Percentiles rank a stretch among this genome's conserved stretches.
Evolutionary conservation across 2,113 vertebrate species (phyloP).

Genomic region (Sclerurus mexicanus): DNA sequence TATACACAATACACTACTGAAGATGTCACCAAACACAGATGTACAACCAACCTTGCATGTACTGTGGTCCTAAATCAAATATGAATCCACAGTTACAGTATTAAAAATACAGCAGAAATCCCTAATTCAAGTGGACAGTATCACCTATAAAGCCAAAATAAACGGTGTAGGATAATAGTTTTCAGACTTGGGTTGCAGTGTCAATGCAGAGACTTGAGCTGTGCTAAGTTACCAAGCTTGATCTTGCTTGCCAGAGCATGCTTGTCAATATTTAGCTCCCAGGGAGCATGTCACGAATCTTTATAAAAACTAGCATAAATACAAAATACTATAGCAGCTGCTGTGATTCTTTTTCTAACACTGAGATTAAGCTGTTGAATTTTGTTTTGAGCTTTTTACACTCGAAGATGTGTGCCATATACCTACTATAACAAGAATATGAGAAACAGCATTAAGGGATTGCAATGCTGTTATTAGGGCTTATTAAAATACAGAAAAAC

Average conservation of each 20-base stretch:
- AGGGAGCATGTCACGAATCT: conserved; percentile 60
- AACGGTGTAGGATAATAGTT: conserved; percentile 70
- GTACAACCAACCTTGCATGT: background rate
- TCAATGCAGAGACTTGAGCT: conserved; percentile 67
- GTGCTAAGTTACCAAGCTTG: conserved; percentile 77
- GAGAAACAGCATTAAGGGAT: conserved; percentile 47
- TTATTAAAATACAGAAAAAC: conserved; percentile 50
- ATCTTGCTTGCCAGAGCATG: conserved; percentile 78
- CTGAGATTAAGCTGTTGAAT: conserved; percentile 73
- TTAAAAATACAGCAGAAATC: conserved; percentile 61
- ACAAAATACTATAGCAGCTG: conserved; percentile 68
- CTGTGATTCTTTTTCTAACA: conserved; percentile 80
- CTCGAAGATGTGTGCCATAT: conserved; percentile 30
- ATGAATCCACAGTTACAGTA: conserved; percentile 45
- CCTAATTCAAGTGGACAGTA: conserved; percentile 62
- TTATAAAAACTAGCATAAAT: conserved; percentile 73
- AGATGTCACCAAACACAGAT: conserved; percentile 16
- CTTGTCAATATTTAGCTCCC: conserved; percentile 79
- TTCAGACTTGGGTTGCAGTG: conserved; percentile 69
- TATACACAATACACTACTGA: background rate
- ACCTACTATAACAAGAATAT: conserved; percentile 51
- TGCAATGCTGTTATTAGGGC: conserved; percentile 50
- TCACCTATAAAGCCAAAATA: conserved; percentile 68
- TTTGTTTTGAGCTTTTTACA: conserved; percentile 64
- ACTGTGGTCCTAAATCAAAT: conserved; percentile 47